Evolutionary conservation across 2,888 invertebrate genomes (phyloP), one percentile per base, ranked within the genome.

Genomic region (Drosophila engyochracea): DNA sequence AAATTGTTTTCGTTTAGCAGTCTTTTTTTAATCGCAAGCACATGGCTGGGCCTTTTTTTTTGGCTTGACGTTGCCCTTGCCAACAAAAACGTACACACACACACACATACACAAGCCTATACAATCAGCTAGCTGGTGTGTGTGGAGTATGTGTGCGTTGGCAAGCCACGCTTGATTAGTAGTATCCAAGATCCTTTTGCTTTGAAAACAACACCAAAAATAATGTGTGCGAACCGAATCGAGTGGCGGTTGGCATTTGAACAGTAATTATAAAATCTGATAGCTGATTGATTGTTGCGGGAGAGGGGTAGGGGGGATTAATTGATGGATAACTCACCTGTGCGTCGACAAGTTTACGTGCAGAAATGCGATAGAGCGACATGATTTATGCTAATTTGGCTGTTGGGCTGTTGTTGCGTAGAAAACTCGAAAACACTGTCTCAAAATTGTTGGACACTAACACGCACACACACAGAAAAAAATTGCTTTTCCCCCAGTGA

Each of bases 311-410:
- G 30, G 12, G 22, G 22, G 7, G 7, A 14, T 47, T 25, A 16
- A 9, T 16, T 51, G 39, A 49, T 33, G 19, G 19, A 47, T 30
- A 79, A 92, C 93, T 92, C 89, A 95, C 95, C 95, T 96, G 95
- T 92, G 95, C 94, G 93, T 96, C 96, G 83, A 94, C 93, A 91
- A 96, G 93, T 94, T 94, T 95, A 81, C 94, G 94, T 85, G 95
- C 94, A 85, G 95, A 94, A 93, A 96, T 94, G 94, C 96, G 95
- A 94, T 95, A 95, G 91, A 96, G 93, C 93, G 96, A 95, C 96
- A 96, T 96, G 81, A 78, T 91, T 79, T 75, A 72, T 70, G 74
- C 59, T 67, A 70, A 78, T 75, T 78, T 71, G 31, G 54, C 53
- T 76, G 75, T 25, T 76, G 25, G 31, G 54, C 57, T 76, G 75